Conservation (phyloP, 1,140 invertebrate species). For the Anastatus disparis region DNA sequence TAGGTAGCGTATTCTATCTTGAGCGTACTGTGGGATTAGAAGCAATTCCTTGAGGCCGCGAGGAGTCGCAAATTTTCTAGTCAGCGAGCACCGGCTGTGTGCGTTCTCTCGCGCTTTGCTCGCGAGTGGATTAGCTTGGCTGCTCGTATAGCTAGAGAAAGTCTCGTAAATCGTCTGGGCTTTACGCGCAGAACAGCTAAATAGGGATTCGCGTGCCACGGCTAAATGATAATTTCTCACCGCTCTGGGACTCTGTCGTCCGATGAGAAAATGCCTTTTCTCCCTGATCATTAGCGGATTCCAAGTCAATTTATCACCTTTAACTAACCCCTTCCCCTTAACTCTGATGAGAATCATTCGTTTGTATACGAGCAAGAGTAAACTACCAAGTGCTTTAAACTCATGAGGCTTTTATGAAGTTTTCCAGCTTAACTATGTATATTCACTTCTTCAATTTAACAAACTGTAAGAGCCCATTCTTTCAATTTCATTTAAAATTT, state of each 20-base stretch:
- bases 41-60: conserved; percentile 34
- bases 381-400: neutral
- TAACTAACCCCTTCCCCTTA: neutral
- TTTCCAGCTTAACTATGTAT: neutral
- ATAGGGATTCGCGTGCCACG: conserved; percentile 46
- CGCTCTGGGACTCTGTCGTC: conserved; percentile 29
- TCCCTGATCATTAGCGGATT: conserved; percentile 21
- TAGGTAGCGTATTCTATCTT: conserved; percentile 9
- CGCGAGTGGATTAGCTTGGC: too few species aligned
- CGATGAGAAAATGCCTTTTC: conserved; percentile 24
- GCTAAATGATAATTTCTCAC: conserved; percentile 57
- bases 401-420: neutral
- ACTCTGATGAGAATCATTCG: neutral
- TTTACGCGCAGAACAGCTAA: conserved; percentile 45
- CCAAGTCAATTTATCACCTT: conserved; percentile 4
- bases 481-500: too few species aligned
- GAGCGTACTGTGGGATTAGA: conserved; percentile 36
- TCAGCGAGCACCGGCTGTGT: conserved; percentile 43
- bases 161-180: conserved; percentile 53
- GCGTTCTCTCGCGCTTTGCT: conserved; percentile 25
- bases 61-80: conserved; percentile 46
- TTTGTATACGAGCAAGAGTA: neutral
- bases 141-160: too few species aligned
- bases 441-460: conserved; percentile 2
- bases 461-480: too few species aligned